A percentile compares a stretch with the other conserved stretches of the same genome.
Conservation (phyloP, 2,888 invertebrate species). For the Sinohyriopsis cumingii region DNA sequence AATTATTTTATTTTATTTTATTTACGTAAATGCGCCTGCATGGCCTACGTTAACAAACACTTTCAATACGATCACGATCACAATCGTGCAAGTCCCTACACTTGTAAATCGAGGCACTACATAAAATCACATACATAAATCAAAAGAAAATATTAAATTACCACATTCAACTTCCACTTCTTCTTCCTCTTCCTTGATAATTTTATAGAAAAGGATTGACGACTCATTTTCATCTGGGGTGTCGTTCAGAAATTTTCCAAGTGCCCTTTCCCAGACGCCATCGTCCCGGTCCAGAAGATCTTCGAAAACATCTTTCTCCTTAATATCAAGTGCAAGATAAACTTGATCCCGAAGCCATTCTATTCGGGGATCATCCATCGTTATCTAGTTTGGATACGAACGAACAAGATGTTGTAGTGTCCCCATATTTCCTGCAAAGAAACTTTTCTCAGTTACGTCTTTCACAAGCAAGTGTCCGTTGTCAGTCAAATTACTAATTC, state of each 20-base stretch:
- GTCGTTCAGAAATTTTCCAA: constrained; percentile 71
- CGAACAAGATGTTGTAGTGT: no score
- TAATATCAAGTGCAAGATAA: constrained; percentile 64
- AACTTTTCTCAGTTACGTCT: no score
- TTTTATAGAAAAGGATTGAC: constrained; percentile 70
- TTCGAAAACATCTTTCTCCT: constrained; percentile 67
- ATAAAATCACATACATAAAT: neutral
- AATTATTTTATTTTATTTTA: no score
- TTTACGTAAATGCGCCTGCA: no score
- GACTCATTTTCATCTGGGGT: constrained; percentile 68
- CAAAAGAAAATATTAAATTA: constrained; percentile 30
- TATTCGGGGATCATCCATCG: constrained; percentile 71
- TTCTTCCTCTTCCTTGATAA: constrained; percentile 68
- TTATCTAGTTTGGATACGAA: neutral
- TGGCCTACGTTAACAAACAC: no score
- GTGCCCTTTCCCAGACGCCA: constrained; percentile 66
- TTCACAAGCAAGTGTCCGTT: no score
- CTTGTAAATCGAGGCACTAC: neutral
- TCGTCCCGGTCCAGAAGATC: constrained; percentile 71
- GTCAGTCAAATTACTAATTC: no score
- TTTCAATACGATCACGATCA: no score
- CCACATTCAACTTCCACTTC: constrained; percentile 72
- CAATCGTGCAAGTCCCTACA: no score
- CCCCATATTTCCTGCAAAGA: no score
- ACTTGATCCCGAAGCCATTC: constrained; percentile 71